These are phyloP conservation scores for Drosophila nigricruria DNA, from an alignment of 2,888 invertebrate genomes.

Conservation along the genomic window DNA sequence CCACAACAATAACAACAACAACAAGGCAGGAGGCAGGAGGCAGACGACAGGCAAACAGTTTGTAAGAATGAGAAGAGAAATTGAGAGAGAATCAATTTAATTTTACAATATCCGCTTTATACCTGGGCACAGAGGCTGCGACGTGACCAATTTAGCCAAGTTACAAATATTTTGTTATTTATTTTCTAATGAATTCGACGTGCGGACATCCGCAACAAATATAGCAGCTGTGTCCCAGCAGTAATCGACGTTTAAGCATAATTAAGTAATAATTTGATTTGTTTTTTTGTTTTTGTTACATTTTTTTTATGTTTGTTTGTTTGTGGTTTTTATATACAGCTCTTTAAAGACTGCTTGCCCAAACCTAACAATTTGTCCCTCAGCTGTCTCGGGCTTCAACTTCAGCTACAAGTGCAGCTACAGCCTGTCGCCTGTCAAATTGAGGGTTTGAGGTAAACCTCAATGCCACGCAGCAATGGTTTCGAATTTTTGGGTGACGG, in stretches of 20 bases:
- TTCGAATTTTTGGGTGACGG: conserved; percentile 35
- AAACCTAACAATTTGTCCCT: not conserved
- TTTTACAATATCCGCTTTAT: conserved; percentile 80
- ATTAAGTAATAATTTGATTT: conserved; percentile 77
- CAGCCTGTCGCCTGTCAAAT: conserved; percentile 41
- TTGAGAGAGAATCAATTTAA: conserved; percentile 73
- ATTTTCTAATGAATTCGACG: conserved; percentile 68
- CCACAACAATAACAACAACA: conserved; percentile 25
- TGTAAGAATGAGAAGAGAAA: conserved; percentile 30
- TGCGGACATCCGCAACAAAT: conserved; percentile 43
- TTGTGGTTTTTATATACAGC: conserved; percentile 12
- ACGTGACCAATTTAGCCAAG: conserved; percentile 77
- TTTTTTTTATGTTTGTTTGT: conserved; percentile 16
- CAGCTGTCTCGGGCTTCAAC: conserved; percentile 10
- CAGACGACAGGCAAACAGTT: not conserved
- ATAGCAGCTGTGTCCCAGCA: conserved; percentile 49
- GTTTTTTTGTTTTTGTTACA: conserved; percentile 35
- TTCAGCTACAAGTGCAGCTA: conserved; percentile 18
- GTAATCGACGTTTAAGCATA: conserved; percentile 69
- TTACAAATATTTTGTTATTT: conserved; percentile 76
- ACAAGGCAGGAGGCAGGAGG: conserved; percentile 1
- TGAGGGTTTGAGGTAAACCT: conserved; percentile 54
- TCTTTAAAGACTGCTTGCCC: conserved; percentile 7
- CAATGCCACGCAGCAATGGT: conserved; percentile 42
- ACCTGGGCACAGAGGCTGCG: conserved; percentile 54